Evolutionary conservation across 1,140 invertebrate genomes (phyloP).

Genomic region (Pseudomyrmex cubaensis): DNA sequence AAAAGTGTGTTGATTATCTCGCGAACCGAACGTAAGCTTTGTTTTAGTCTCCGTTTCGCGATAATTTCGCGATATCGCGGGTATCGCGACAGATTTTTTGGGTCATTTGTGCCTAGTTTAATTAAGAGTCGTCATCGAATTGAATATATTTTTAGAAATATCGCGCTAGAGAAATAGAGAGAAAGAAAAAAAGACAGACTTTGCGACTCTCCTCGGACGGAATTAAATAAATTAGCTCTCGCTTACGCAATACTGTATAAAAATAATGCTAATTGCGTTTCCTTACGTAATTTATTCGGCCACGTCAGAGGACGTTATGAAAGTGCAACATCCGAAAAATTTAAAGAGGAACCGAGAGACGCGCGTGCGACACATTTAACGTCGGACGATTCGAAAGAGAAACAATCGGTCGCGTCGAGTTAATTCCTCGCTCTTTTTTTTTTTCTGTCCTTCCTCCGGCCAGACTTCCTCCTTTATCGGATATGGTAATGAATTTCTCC

Average conservation of each 20-base stretch:
- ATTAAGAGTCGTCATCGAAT: constrained; percentile 16
- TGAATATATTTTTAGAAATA: constrained; percentile 20
- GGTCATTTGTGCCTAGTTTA: constrained; percentile 42
- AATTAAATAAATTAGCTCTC: not conserved
- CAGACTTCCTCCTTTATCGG: constrained; percentile 51
- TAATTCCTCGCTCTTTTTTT: not conserved
- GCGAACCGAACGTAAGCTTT: not conserved
- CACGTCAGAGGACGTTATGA: too few species aligned
- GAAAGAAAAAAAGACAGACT: not conserved
- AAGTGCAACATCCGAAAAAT: not conserved
- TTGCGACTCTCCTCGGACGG: not conserved
- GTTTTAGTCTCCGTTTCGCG: not conserved
- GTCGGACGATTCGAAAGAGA: not conserved
- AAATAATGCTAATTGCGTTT: too few species aligned
- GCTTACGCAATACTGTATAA: not conserved
- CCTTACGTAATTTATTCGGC: too few species aligned
- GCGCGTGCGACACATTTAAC: not conserved
- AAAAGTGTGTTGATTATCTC: not conserved
- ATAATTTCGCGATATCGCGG: constrained; percentile 17
- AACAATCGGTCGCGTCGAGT: not conserved
- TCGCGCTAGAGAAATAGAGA: not conserved
- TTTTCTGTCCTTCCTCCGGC: not conserved
- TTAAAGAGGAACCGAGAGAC: not conserved
- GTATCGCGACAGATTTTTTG: not conserved
- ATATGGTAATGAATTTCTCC: constrained; percentile 58